A percentile compares a stretch with the other conserved stretches of the same genome.
These are phyloP conservation scores for Psococerastis gibbosa DNA, from an alignment of 2,888 invertebrate species.

Conservation along the genomic window DNA sequence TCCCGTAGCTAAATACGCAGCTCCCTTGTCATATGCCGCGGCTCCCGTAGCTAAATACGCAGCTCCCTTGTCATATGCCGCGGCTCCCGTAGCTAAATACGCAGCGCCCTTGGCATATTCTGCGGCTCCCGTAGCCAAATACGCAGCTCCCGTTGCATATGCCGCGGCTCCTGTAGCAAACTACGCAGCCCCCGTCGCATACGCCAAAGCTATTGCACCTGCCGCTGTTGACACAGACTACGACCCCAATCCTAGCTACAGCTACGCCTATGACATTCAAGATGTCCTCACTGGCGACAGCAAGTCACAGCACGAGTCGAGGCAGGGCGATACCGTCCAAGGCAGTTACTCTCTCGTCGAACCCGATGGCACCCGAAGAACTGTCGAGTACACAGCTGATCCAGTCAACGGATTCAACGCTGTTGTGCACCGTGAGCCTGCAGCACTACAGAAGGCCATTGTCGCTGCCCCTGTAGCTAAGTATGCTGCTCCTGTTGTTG, in stretches of 20 bases:
- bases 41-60: not conserved
- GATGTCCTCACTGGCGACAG: slow-evolving; percentile 19
- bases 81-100: slow-evolving; percentile 11
- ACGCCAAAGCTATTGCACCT: slow-evolving; percentile 12
- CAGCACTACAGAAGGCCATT: slow-evolving; percentile 11
- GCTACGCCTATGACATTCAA: slow-evolving; percentile 19
- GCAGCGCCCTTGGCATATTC: slow-evolving; percentile 3
- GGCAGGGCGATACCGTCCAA: slow-evolving; percentile 17
- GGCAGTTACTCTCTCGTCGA: slow-evolving; percentile 14
- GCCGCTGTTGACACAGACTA: slow-evolving; percentile 15
- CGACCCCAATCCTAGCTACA: slow-evolving; percentile 15
- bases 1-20: too few relatives aligned
- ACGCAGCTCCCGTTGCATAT: slow-evolving; percentile 10
- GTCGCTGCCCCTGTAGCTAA: slow-evolving; percentile 11
- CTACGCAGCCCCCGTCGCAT: slow-evolving; percentile 13
- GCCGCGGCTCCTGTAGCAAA: slow-evolving; percentile 8
- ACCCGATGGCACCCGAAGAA: slow-evolving; percentile 15
- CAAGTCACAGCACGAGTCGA: slow-evolving; percentile 18
- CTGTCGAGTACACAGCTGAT: slow-evolving; percentile 15
- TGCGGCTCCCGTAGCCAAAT: slow-evolving; percentile 11
- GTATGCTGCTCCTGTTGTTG: slow-evolving; percentile 12
- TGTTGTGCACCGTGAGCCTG: slow-evolving; percentile 14
- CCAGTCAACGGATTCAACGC: slow-evolving; percentile 16
- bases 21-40: slow-evolving; percentile 12
- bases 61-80: not conserved